Evolutionary conservation across 2,888 invertebrate genomes (phyloP), one percentile per base, ranked within the genome.

Genomic region (Mythimna loreyi): DNA sequence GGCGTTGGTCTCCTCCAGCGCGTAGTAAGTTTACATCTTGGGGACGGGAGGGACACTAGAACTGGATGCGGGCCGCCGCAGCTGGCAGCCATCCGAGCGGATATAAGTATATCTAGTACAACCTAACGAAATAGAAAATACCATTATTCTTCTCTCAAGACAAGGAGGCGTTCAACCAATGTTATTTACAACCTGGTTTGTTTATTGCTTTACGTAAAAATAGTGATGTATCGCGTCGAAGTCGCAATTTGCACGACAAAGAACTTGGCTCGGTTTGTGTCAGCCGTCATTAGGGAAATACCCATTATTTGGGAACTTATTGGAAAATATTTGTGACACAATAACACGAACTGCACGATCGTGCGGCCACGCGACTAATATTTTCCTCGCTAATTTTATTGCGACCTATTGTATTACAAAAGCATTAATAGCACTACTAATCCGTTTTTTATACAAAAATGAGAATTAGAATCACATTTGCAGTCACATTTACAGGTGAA

Each of bases 61-160:
- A 83, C 85, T 84, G 85, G 84, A 87, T 87, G 87, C 86, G 86
- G 86, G 75, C 80, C 87, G 89, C 89, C 92, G 87, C 94, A 95
- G 92, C 95, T 95, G 95, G 95, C 95, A 93, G 84, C 89, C 89
- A 90, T 94, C 94, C 94, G 93, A 94, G 91, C 89, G 89, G 87
- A 93, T 92, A 90, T 89, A 91, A 91, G 92, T 92, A 93, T 91
- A 92, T 90, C 88, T 88, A 91, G 90, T 87, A 85, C 86, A 86
- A 92, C 90, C 92, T 94, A 95, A 95, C 94, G 92, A 94, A 95
- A 95, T 94, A 95, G 93, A 95, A 94, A 94, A 95, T 92, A 92
- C 92, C 93, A 95, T 95, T 95, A 94, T 93, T 95, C 94, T 94
- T 93, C 89, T 89, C 87, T 84, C 89, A 90, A 92, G 94, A 94